These are phyloP conservation scores for Ariolimax columbianus DNA, from an alignment of 2,888 invertebrate species.

Conservation along the genomic window DNA sequence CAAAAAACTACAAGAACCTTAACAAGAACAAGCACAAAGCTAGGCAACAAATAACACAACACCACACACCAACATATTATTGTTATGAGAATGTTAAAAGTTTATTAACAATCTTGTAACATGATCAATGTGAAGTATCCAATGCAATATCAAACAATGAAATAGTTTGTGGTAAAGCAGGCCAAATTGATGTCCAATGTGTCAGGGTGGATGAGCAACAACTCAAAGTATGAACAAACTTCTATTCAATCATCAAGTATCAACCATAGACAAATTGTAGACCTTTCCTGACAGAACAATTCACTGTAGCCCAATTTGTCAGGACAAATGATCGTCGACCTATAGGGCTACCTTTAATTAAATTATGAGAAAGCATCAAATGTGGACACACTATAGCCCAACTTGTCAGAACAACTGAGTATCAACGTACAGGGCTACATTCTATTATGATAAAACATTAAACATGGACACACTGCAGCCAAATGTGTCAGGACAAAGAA, in stretches of 20 bases:
- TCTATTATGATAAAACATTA: too few species aligned
- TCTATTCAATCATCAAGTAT: background rate
- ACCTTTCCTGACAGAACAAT: too few species aligned
- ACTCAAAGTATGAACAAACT: background rate
- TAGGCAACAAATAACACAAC: background rate
- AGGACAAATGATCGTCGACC: too few species aligned
- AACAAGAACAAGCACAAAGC: background rate
- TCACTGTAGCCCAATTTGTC: too few species aligned
- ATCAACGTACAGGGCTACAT: too few species aligned
- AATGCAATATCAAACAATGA: background rate
- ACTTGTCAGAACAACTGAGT: too few species aligned
- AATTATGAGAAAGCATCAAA: too few species aligned
- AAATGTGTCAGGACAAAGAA: too few species aligned
- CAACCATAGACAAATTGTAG: too few species aligned
- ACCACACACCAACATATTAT: background rate
- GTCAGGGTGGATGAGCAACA: background rate
- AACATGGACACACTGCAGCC: too few species aligned
- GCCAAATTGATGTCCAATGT: background rate
- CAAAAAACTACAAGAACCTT: background rate
- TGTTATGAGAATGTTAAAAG: background rate
- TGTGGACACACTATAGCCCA: too few species aligned
- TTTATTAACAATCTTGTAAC: background rate
- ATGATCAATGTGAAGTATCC: background rate
- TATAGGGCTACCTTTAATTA: too few species aligned
- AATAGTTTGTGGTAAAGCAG: background rate